These are phyloP conservation scores for Arge pagana DNA, from an alignment of 2,888 invertebrate genomes.

Conservation along the genomic window DNA sequence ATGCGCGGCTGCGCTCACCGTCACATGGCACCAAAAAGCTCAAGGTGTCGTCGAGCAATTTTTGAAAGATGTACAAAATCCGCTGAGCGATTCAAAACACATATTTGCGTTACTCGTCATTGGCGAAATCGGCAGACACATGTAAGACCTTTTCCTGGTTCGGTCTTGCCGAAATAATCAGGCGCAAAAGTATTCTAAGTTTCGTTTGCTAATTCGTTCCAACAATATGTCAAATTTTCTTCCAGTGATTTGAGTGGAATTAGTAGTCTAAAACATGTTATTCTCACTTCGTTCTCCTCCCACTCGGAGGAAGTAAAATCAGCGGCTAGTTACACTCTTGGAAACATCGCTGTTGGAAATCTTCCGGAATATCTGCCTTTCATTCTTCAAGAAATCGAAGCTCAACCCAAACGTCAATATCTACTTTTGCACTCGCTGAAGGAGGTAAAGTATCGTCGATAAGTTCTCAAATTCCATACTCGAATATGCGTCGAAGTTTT, in stretches of 20 bases:
- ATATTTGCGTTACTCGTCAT: slow-evolving; percentile 93
- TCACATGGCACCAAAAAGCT: slow-evolving; percentile 75
- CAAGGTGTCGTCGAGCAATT: slow-evolving; percentile 69
- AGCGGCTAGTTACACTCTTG: slow-evolving; percentile 95
- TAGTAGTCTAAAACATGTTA: slow-evolving; percentile 74
- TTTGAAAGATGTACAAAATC: slow-evolving; percentile 73
- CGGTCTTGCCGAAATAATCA: slow-evolving; percentile 14
- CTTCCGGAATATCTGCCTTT: slow-evolving; percentile 91
- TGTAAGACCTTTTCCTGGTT: slow-evolving; percentile 64
- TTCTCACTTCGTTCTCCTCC: slow-evolving; percentile 86
- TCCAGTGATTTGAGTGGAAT: slow-evolving; percentile 79
- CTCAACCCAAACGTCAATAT: slow-evolving; percentile 94
- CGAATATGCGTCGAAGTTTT: neutral
- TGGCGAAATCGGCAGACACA: slow-evolving; percentile 95
- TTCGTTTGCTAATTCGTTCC: too few relatives aligned
- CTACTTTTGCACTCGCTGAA: slow-evolving; percentile 94
- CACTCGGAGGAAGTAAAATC: slow-evolving; percentile 96
- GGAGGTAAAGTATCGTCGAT: slow-evolving; percentile 68
- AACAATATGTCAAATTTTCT: slow-evolving; percentile 20
- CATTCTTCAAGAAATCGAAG: slow-evolving; percentile 90
- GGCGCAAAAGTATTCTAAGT: slow-evolving; percentile 10
- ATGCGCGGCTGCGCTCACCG: slow-evolving; percentile 92
- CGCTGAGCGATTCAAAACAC: slow-evolving; percentile 77
- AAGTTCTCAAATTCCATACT: neutral
- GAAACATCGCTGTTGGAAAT: slow-evolving; percentile 95